Evolutionary conservation across 2,113 vertebrate genomes (phyloP), one percentile per base, ranked within the genome.

Genomic region (Dipodomys ordii): DNA sequence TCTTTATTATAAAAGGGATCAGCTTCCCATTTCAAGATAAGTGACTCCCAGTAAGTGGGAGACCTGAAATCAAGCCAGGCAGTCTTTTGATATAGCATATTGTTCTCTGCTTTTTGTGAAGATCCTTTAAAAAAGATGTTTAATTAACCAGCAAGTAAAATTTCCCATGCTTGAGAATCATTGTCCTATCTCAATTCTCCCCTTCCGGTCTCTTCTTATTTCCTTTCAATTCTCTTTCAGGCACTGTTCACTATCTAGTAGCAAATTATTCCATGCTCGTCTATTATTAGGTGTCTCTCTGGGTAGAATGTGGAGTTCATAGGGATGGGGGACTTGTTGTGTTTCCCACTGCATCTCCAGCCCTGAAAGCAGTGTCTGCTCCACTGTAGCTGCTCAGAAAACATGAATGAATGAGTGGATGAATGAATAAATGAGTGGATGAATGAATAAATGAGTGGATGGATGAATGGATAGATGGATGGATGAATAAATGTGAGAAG

Each of bases 201-300:
- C 6, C 67, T 60, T 28, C 27, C 18, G 67, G 23, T 16, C 23
- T 44, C 65, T 35, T 69, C 49, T 39, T 78, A 1, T 25, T 65
- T 67, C 32, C 13, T 0, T 35, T 23, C 35, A 6, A 23, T 74
- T 67, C 35, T 69, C 30, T 27, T 35, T 28, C 23, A 0, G 18
- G 6, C 35, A 10, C 74, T 46, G 11, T 23, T 39, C 22, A 0
- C 60, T 12, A 2, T 39, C 10, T 3, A 2, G 32, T 10, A 5
- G 28, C 6, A 1, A n/a, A 25, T 28, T 8, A 13, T 35, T 64
- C 0, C 15, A 1, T 1, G 6, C 5, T 3, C 13, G 1, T 62
- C 35, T 57, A 49, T 91, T 65, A 23, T 20, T 73, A 57, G 53
- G 53, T 32, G 18, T 28, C 16, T 25, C 25, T 68, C 76, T 79